Percentiles rank a stretch among this genome's conserved stretches.
These are phyloP conservation scores for Passer domesticus DNA, from an alignment of 2,113 vertebrate species.

Conservation along the genomic window DNA sequence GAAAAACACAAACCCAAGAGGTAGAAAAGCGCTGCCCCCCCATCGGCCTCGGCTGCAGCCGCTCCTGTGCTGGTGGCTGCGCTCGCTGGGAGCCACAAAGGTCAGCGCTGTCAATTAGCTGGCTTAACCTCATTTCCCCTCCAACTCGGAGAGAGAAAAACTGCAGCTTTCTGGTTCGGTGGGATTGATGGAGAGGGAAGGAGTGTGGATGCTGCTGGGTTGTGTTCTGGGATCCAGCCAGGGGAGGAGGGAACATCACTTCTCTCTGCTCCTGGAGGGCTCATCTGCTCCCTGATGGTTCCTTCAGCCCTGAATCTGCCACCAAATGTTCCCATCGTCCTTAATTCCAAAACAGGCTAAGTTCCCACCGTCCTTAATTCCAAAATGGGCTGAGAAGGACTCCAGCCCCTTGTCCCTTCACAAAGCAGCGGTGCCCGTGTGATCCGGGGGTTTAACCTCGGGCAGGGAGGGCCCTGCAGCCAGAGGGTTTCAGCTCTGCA, in stretches of 20 bases:
- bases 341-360: not conserved
- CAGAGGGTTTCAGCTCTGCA: not conserved
- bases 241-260: not conserved
- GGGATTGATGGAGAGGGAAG: not conserved
- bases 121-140: conserved; percentile 61
- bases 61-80: conserved; percentile 57
- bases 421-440: not conserved
- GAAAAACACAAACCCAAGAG: not conserved
- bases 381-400: not conserved
- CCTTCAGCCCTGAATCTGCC: not conserved
- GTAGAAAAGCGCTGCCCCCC: not conserved
- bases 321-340: too few species aligned
- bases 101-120: conserved; percentile 55
- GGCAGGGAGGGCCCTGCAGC: not conserved
- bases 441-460: not conserved
- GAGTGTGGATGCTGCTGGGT: not conserved
- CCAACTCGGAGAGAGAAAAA: not conserved
- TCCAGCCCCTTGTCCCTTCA: not conserved
- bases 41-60: not conserved
- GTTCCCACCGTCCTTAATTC: not conserved
- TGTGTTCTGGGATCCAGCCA: not conserved
- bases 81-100: conserved; percentile 21
- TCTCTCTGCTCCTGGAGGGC: not conserved
- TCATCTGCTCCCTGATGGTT: not conserved
- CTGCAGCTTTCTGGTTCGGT: not conserved